Evolutionary conservation across 2,888 invertebrate species (phyloP).

Genomic region (Ichneumoninae sp.): DNA sequence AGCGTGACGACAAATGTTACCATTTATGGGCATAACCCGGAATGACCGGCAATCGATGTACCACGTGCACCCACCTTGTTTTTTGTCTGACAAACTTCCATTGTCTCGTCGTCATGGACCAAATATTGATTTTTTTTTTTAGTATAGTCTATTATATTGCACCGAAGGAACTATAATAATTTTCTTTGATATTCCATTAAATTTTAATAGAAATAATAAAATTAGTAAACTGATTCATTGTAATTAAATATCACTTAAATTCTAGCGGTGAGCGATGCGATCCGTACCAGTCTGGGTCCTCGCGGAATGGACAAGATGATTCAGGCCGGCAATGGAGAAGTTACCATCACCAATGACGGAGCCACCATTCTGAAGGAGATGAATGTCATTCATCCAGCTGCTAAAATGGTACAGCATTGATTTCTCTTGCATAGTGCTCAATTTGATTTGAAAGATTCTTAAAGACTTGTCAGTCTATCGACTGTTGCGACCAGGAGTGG

Average conservation of each 20-base stretch:
- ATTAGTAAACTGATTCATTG: slow-evolving; percentile 1
- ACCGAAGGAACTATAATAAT: background rate
- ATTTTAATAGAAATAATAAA: background rate
- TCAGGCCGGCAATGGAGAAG: slow-evolving; percentile 98
- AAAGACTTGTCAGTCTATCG: background rate
- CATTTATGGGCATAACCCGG: slow-evolving; percentile 71
- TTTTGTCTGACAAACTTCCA: background rate
- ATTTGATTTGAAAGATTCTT: background rate
- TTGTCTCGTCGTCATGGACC: background rate
- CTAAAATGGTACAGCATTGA: slow-evolving; percentile 94
- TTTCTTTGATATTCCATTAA: slow-evolving; percentile 1
- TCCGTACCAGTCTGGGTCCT: slow-evolving; percentile 99
- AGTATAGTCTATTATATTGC: background rate
- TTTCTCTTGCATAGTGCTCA: background rate
- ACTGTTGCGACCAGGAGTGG: background rate
- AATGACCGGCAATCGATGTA: slow-evolving; percentile 46
- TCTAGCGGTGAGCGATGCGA: slow-evolving; percentile 99
- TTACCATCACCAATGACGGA: slow-evolving; percentile 99
- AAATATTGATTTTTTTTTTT: background rate
- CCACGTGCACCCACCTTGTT: slow-evolving; percentile 29
- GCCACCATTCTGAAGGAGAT: slow-evolving; percentile 99
- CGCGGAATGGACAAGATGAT: slow-evolving; percentile 99
- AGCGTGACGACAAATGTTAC: slow-evolving; percentile 56
- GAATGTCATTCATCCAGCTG: slow-evolving; percentile 99
- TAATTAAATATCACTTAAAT: slow-evolving; percentile 62